Conservation (phyloP, 1,140 invertebrate genomes). For the Euura saliciscinereae region DNA sequence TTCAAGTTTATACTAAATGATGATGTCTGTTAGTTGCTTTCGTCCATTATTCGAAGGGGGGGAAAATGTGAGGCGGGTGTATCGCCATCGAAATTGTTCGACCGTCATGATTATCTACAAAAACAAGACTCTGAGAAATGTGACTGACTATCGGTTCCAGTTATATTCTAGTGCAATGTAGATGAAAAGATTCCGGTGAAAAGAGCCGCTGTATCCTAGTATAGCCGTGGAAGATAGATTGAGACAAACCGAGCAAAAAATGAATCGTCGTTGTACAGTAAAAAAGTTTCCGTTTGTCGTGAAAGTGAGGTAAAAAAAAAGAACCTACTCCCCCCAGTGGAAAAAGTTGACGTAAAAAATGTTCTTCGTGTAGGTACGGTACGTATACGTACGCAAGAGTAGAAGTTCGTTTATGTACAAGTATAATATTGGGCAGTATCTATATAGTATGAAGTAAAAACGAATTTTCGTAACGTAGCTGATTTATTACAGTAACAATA, state of each 20-base stretch:
- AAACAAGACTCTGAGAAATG: not conserved
- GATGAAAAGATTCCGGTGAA: not conserved
- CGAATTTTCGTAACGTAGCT: not conserved
- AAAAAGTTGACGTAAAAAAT: not conserved
- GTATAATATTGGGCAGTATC: not conserved
- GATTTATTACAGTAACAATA: not conserved
- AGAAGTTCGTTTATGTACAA: not conserved
- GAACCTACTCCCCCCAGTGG: not conserved
- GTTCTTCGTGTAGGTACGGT: not conserved
- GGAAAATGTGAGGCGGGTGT: not conserved
- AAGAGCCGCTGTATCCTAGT: not conserved
- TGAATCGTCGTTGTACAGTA: not conserved
- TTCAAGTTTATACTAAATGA: too few species aligned
- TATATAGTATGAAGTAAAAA: not conserved
- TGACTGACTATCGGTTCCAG: not conserved
- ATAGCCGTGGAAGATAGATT: not conserved
- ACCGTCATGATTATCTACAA: not conserved
- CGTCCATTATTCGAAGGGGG: too few species aligned
- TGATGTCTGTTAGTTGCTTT: too few species aligned
- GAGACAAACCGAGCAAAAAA: not conserved
- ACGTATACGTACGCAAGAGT: not conserved
- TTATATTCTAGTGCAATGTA: not conserved
- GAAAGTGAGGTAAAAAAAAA: not conserved
- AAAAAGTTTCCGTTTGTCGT: constrained; percentile 7
- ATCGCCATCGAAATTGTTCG: not conserved